Percentiles rank a stretch among this genome's conserved stretches.
These are phyloP conservation scores for Psammodynastes pulverulentus DNA, from an alignment of 2,113 vertebrate species.

Conservation along the genomic window DNA sequence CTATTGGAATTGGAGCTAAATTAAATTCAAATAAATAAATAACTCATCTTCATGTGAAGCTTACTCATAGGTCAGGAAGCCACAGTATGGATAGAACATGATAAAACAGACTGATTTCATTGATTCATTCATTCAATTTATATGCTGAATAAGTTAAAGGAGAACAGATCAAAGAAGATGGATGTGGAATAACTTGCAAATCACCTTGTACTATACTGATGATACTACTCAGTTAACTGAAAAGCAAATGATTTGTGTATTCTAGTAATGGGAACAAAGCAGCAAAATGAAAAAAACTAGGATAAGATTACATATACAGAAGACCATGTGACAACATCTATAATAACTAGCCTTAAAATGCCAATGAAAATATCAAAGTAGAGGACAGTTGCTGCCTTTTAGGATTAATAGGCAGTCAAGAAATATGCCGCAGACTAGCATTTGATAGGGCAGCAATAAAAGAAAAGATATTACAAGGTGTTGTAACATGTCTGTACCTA, in stretches of 20 bases:
- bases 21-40: neutral
- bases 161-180: neutral
- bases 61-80: neutral
- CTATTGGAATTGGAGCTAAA: neutral
- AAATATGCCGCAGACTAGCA: neutral
- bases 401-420: neutral
- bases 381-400: neutral
- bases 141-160: neutral
- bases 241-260: neutral
- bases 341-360: neutral
- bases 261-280: neutral
- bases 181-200: neutral
- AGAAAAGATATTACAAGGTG: neutral
- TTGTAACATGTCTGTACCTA: neutral
- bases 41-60: neutral
- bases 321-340: neutral
- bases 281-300: neutral
- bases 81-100: neutral
- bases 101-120: neutral
- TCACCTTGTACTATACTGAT: neutral
- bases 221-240: neutral
- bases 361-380: neutral
- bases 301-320: neutral
- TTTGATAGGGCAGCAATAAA: neutral
- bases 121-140: neutral